Evolutionary conservation across 2,888 invertebrate species (phyloP).

Genomic region (Ferrisia virgata): DNA sequence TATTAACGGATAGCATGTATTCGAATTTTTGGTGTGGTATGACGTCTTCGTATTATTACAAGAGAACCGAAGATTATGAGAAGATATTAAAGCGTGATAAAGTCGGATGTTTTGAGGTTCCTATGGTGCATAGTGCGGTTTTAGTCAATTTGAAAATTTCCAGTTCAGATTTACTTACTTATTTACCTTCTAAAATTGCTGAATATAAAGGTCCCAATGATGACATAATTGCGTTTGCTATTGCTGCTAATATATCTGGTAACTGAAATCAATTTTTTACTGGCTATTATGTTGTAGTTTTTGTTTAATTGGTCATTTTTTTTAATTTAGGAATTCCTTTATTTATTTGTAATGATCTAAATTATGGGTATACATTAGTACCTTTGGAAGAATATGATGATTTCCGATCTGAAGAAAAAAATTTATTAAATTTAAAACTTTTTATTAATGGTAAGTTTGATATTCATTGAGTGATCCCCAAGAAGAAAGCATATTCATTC

Average conservation of each 20-base stretch:
- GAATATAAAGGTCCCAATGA: conserved; percentile 77
- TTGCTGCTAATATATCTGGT: conserved; percentile 70
- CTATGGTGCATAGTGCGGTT: conserved; percentile 88
- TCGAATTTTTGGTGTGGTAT: conserved; percentile 97
- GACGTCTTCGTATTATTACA: conserved; percentile 78
- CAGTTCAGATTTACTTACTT: conserved; percentile 68
- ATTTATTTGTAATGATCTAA: conserved; percentile 74
- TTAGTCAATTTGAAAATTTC: conserved; percentile 68
- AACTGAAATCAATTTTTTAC: conserved; percentile 40
- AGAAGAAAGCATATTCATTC: background rate
- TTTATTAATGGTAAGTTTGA: conserved; percentile 57
- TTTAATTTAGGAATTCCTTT: conserved; percentile 59
- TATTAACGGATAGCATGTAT: conserved; percentile 80
- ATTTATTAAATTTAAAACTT: conserved; percentile 71
- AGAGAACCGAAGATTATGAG: conserved; percentile 78
- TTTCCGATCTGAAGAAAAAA: conserved; percentile 65
- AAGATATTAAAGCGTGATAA: conserved; percentile 69
- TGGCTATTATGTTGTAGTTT: background rate
- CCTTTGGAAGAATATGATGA: conserved; percentile 72
- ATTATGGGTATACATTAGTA: conserved; percentile 77
- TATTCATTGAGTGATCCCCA: background rate
- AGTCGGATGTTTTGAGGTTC: conserved; percentile 75
- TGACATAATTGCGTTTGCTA: conserved; percentile 89
- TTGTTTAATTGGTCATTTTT: background rate
- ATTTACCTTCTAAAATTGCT: conserved; percentile 62